These are phyloP conservation scores for Anagyrus pseudococci DNA, from an alignment of 2,888 invertebrate genomes.

Conservation along the genomic window DNA sequence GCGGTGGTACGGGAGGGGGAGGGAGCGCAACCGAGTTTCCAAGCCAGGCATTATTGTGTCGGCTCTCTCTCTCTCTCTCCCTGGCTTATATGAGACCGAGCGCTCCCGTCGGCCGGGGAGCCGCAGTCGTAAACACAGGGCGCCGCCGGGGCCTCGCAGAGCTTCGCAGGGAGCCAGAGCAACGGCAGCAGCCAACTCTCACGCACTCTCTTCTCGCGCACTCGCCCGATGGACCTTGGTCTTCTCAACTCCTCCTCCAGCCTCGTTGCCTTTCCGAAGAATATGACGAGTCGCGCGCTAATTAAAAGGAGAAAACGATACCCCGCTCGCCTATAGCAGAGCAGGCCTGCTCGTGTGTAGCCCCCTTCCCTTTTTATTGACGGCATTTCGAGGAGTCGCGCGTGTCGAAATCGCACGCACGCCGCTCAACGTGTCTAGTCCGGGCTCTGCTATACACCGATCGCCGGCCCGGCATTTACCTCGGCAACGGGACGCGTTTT, in stretches of 20 bases:
- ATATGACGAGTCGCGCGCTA: conserved; percentile 32
- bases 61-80: too few species aligned
- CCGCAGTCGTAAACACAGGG: conserved; percentile 43
- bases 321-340: not conserved
- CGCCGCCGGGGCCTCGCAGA: conserved; percentile 19
- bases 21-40: not conserved
- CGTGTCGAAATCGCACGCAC: not conserved
- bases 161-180: not conserved
- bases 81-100: conserved; percentile 9
- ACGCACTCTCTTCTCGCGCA: conserved; percentile 27
- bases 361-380: conserved; percentile 39
- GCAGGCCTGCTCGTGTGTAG: conserved; percentile 25
- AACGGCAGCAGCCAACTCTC: conserved; percentile 18
- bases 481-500: too few species aligned
- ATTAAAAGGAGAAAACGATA: conserved; percentile 41
- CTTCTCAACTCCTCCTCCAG: not conserved
- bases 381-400: not conserved
- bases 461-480: too few species aligned
- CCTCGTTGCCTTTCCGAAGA: conserved; percentile 17
- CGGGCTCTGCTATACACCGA: not conserved
- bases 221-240: not conserved
- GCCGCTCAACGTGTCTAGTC: not conserved
- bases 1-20: not conserved
- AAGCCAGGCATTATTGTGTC: not conserved
- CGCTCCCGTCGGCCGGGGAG: conserved; percentile 46